Evolutionary conservation across 2,888 invertebrate species (phyloP).

Genomic region (Phengaris alcon): DNA sequence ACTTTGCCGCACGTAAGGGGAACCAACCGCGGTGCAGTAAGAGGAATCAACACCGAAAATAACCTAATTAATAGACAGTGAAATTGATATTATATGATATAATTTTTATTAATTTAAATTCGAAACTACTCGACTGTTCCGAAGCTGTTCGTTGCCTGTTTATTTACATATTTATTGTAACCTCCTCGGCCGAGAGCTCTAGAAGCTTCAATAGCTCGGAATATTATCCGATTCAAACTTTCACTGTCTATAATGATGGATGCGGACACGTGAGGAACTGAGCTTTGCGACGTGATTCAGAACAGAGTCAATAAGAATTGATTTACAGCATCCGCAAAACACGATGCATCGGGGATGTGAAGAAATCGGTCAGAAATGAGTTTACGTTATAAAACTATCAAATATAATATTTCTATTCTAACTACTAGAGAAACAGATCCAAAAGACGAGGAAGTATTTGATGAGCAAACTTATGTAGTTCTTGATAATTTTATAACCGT

Average conservation of each 20-base stretch:
- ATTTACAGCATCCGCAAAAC: slow-evolving; percentile 1
- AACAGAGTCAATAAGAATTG: background rate
- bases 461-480: slow-evolving; percentile 67
- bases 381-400: slow-evolving; percentile 65
- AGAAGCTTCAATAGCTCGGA: slow-evolving; percentile 40
- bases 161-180: slow-evolving; percentile 78
- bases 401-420: slow-evolving; percentile 55
- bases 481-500: slow-evolving; percentile 63
- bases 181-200: slow-evolving; percentile 58
- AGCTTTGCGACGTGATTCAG: slow-evolving; percentile 27
- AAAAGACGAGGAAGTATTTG: slow-evolving; percentile 71
- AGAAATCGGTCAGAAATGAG: slow-evolving; percentile 43
- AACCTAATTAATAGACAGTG: slow-evolving; percentile 77
- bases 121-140: slow-evolving; percentile 71
- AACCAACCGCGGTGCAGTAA: slow-evolving; percentile 59
- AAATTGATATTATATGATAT: slow-evolving; percentile 77
- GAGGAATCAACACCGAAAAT: slow-evolving; percentile 79
- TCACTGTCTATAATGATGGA: slow-evolving; percentile 72
- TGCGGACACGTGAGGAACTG: slow-evolving; percentile 40
- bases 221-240: slow-evolving; percentile 50
- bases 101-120: slow-evolving; percentile 65
- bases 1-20: slow-evolving; percentile 53
- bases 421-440: slow-evolving; percentile 67
- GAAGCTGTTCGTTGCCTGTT: slow-evolving; percentile 66
- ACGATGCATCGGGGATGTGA: slow-evolving; percentile 44